Base-by-base conservation (phyloP, 2,888 invertebrate genomes). In the Agrochola lychnidis region DNA sequence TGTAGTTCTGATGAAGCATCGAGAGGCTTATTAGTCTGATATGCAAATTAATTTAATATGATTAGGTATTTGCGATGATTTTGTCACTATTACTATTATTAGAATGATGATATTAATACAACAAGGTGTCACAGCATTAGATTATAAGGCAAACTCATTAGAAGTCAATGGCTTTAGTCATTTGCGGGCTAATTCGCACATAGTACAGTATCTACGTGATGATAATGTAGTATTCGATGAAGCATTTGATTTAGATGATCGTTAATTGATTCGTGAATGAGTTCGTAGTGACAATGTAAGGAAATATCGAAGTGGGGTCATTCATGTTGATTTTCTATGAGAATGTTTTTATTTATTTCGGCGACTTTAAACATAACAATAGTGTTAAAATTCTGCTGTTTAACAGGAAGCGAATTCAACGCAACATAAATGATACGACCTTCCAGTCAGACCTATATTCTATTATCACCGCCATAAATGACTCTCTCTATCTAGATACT, bases 191-290 rank as follows among this genome's bases (percentile, higher is more conserved):
- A 1, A 40, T 30, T 45, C 12, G 59, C 70, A 70, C 66, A 62
- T 81, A 81, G 70, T 1, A 40, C 5, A 16, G 51, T 16, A 70
- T n/a, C 64, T 82, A 76, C 83, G 78, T 85, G 68, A 71, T 57
- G 14, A 48, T 36, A 69, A 73, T 56, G 48, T 56, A 42, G 57
- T 71, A 59, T 19, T 6, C 53, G 42, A 36, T 62, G n/a, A 7
- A n/a, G 0, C 3, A 36, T 40, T 64, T 51, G 4, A 40, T 66
- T 40, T 9, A 10, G 19, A 30, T 64, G 22, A 40, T 36, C n/a
- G 0, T 36, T 36, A 36, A 36, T 36, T 36, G 36, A 36, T 36
- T 36, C 4, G 36, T 36, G 36, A 36, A 36, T 36, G 36, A 3
- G 36, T 36, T 36, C 36, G 36, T 36, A 36, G 36, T 36, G 36